These are phyloP conservation scores for Scotopteryx bipunctaria DNA, from an alignment of 2,888 invertebrate species.

Conservation along the genomic window DNA sequence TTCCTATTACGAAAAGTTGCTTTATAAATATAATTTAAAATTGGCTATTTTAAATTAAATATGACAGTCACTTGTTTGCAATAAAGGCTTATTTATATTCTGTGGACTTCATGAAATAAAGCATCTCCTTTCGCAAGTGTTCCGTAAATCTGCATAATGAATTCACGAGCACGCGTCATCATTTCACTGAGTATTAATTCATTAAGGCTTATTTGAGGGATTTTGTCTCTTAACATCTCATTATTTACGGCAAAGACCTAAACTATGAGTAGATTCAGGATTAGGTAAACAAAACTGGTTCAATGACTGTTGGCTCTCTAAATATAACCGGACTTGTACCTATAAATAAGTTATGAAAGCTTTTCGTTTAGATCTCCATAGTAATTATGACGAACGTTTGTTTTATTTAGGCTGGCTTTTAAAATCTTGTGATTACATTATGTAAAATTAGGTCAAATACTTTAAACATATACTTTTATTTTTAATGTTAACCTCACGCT, in stretches of 20 bases:
- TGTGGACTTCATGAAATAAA: slow-evolving; percentile 22
- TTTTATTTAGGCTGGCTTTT: no score
- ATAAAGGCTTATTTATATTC: slow-evolving; percentile 10
- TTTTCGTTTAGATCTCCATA: no score
- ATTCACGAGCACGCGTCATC: slow-evolving; percentile 71
- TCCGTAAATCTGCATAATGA: slow-evolving; percentile 66
- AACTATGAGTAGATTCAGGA: slow-evolving; percentile 2
- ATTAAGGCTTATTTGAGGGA: slow-evolving; percentile 63
- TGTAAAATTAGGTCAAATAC: no score
- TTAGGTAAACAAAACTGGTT: background rate
- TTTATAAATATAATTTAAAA: no score
- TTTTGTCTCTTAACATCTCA: slow-evolving; percentile 50
- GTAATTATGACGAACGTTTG: no score
- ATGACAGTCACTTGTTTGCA: background rate
- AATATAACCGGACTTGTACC: background rate
- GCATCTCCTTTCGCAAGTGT: slow-evolving; percentile 45
- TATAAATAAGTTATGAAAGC: no score
- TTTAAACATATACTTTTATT: no score
- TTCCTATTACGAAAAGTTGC: no score
- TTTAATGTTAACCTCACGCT: no score
- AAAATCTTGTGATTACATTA: no score
- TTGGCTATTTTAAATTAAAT: no score
- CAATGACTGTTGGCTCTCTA: background rate
- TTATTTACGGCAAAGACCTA: slow-evolving; percentile 41
- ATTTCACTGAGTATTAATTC: slow-evolving; percentile 69